Evolutionary conservation across 1,140 invertebrate genomes (phyloP).

Genomic region (Oreohelix idahoensis): DNA sequence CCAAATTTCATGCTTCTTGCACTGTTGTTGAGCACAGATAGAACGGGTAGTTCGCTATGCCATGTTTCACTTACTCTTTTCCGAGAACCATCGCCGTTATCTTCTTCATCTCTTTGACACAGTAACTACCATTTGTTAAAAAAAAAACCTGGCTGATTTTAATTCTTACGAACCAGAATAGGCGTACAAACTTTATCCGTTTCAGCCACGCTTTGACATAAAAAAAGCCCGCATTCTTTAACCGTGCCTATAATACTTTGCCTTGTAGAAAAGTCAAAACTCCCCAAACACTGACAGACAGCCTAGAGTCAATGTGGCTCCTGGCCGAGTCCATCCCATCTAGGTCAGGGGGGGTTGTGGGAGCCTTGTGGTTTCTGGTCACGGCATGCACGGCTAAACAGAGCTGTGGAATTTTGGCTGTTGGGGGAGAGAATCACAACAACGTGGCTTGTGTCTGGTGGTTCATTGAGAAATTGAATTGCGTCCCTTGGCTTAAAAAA

Average conservation of each 20-base stretch:
- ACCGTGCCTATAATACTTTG: neutral
- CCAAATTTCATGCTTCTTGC: too few relatives aligned
- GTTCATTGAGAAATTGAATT: neutral
- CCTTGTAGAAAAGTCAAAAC: conserved; percentile 17
- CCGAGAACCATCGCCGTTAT: too few relatives aligned
- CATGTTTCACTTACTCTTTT: too few relatives aligned
- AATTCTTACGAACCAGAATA: too few relatives aligned
- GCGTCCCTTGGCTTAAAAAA: neutral
- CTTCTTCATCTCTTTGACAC: too few relatives aligned
- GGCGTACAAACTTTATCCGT: too few relatives aligned
- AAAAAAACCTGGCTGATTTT: too few relatives aligned
- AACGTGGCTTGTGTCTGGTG: neutral
- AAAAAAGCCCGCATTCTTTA: conserved; percentile 1
- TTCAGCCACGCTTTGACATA: too few relatives aligned
- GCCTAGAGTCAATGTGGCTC: conserved; percentile 13
- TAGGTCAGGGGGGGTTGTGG: neutral
- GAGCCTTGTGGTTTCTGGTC: neutral
- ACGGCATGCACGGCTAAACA: too few relatives aligned
- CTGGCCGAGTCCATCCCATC: neutral
- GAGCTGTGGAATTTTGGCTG: neutral
- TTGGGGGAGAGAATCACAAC: neutral
- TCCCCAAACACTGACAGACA: conserved; percentile 8
- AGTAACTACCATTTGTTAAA: too few relatives aligned
- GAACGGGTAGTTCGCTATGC: too few relatives aligned
- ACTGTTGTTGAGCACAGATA: too few relatives aligned